Evolutionary conservation across 2,113 vertebrate species (phyloP).

Genomic region (Tachysurus vachellii): DNA sequence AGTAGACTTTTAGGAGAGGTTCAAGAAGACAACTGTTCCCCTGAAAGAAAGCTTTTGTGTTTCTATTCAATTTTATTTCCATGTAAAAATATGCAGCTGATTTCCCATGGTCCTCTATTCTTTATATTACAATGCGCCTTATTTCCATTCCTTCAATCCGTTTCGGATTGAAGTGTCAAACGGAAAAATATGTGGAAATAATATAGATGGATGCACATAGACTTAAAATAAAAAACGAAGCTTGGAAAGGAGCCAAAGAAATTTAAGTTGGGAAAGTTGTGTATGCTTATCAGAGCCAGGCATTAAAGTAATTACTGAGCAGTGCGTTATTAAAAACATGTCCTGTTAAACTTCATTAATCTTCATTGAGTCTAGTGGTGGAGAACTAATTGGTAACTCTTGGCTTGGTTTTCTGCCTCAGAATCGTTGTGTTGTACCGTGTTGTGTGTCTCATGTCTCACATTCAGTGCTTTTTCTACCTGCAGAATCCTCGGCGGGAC

Average conservation of each 20-base stretch:
- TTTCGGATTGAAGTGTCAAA: slow-evolving; percentile 37
- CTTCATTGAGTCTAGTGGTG: slow-evolving; percentile 47
- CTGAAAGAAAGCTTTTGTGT: slow-evolving; percentile 1
- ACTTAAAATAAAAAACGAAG: slow-evolving; percentile 8
- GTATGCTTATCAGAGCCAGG: slow-evolving; percentile 1
- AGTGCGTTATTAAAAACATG: slow-evolving; percentile 18
- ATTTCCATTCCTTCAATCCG: slow-evolving; percentile 13
- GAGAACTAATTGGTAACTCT: slow-evolving; percentile 12
- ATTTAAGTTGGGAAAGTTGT: background rate
- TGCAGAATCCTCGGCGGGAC: background rate
- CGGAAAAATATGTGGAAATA: slow-evolving; percentile 17
- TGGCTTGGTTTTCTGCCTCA: background rate
- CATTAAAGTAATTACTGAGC: slow-evolving; percentile 21
- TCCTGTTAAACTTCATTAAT: slow-evolving; percentile 30
- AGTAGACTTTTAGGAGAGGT: slow-evolving; percentile 14
- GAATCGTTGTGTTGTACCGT: slow-evolving; percentile 2
- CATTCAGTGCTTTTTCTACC: background rate
- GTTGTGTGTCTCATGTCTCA: slow-evolving; percentile 25
- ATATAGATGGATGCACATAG: slow-evolving; percentile 33
- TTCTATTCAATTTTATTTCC: slow-evolving; percentile 37
- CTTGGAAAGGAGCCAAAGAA: background rate
- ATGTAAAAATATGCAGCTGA: slow-evolving; percentile 31
- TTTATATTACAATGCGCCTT: slow-evolving; percentile 2
- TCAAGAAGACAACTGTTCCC: background rate
- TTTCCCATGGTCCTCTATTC: slow-evolving; percentile 11